These are phyloP conservation scores for Stichodactyla mertensii DNA, from an alignment of 64 coral and sea anemone species.

Conservation along the genomic window DNA sequence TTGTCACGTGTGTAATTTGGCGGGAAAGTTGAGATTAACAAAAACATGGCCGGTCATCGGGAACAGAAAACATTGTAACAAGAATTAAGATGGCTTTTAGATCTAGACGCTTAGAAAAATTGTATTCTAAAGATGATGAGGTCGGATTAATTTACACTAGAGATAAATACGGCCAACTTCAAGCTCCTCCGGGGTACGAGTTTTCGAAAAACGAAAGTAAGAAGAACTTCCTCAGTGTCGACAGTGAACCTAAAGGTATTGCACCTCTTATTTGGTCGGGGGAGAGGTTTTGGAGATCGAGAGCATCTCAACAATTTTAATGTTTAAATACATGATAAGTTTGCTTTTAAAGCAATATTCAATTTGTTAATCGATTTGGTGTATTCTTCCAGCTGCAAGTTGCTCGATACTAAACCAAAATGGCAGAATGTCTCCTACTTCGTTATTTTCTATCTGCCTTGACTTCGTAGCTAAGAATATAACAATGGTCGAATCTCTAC, in stretches of 20 bases:
- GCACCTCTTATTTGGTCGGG: neutral
- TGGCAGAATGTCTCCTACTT: constrained; percentile 12
- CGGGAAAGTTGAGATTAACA: constrained; percentile 13
- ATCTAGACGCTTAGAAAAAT: constrained; percentile 7
- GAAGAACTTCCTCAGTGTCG: constrained; percentile 10
- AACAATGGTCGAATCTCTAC: constrained; percentile 66
- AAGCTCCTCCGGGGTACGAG: neutral
- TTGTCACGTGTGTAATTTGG: constrained; percentile 14
- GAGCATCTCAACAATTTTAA: too few species aligned
- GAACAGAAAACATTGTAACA: neutral
- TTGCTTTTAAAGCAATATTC: neutral
- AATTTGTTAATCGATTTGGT: neutral
- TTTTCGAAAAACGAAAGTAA: neutral
- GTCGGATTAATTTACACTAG: constrained; percentile 61
- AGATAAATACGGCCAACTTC: constrained; percentile 78
- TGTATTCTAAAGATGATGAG: constrained; percentile 20
- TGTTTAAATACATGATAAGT: neutral
- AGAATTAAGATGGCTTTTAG: neutral
- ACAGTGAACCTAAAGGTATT: constrained; percentile 55
- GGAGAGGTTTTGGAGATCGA: neutral
- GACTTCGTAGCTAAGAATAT: constrained; percentile 85
- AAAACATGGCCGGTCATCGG: neutral
- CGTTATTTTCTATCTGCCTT: constrained; percentile 69
- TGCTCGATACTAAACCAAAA: constrained; percentile 22
- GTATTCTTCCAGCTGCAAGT: constrained; percentile 39